Base-by-base conservation (phyloP, 2,113 vertebrate species). In the Xenotilapia flavipinnis region DNA sequence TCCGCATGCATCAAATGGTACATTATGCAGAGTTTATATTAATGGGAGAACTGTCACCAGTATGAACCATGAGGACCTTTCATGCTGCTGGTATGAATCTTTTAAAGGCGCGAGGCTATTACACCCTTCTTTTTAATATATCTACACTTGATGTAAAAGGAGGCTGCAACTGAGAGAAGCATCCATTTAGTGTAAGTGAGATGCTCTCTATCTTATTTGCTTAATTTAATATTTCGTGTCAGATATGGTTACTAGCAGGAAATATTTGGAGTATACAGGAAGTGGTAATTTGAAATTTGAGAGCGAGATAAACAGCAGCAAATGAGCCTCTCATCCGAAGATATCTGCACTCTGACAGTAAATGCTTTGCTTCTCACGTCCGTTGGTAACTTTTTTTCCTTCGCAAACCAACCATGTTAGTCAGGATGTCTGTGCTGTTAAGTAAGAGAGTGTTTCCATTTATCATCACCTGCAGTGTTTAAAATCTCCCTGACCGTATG, bases 191-290 rank as follows among this genome's bases (percentile, higher is more conserved):
- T 80, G 15, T 62, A 14, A 80, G 23, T 68, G 79, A 86, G 42
- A 51, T 65, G 12, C 79, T 58, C 6, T 31, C 10, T n/a, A 53
- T 82, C 11, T 31, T 28, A 17, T 47, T 75, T 65, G 19, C 47
- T 60, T 79, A 21, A 86, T 83, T 73, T 90, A 87, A 89, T 77
- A 82, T 31, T 28, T 82, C 56, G 28, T 83, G 81, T 87, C 80
- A 82, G 82, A 73, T 81, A 13, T 49, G 9, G 45, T 85, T 87
- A 85, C 60, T 28, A 51, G 45, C 5, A 9, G 23, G 45, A 81
- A 68, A 68, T 53, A 42, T 79, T 79, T 42, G 82, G 33, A 36
- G 81, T 40, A 31, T 42, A 84, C 75, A 84, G 82, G 21, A 87
- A 82, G 54, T 7, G 68, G 26, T 82, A 2, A 80, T 80, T 87